Evolutionary conservation across 1,140 invertebrate species (phyloP).

Genomic region (Eufriesea mexicana): DNA sequence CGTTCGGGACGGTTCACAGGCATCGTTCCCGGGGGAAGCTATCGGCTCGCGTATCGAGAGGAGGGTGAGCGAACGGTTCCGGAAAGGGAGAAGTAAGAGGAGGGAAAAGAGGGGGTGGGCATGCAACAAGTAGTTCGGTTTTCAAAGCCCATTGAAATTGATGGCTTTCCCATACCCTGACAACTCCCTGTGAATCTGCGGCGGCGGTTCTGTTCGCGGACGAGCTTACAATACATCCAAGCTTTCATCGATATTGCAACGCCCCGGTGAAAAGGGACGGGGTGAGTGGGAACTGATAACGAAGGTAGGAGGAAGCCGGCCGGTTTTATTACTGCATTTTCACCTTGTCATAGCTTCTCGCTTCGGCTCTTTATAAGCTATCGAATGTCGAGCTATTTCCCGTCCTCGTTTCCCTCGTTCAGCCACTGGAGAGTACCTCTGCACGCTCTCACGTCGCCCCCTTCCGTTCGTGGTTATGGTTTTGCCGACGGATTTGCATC

Average conservation of each 20-base stretch:
- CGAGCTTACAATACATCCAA: slow-evolving; percentile 79
- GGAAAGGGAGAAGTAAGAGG: slow-evolving; percentile 51
- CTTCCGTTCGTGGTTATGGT: slow-evolving; percentile 13
- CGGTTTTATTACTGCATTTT: slow-evolving; percentile 83
- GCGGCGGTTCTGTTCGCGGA: slow-evolving; percentile 74
- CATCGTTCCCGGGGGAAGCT: slow-evolving; percentile 81
- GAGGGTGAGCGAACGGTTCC: slow-evolving; percentile 76
- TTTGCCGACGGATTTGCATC: slow-evolving; percentile 37
- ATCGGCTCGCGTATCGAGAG: slow-evolving; percentile 83
- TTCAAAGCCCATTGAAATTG: slow-evolving; percentile 84
- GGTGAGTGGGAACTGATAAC: slow-evolving; percentile 57
- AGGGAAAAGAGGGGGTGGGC: slow-evolving; percentile 65
- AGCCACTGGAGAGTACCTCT: no score
- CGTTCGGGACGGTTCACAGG: slow-evolving; percentile 75
- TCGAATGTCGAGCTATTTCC: slow-evolving; percentile 72
- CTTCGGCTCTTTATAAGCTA: slow-evolving; percentile 78
- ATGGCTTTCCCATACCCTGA: slow-evolving; percentile 83
- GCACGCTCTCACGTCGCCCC: background rate
- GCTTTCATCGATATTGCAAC: slow-evolving; percentile 82
- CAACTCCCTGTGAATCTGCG: slow-evolving; percentile 75
- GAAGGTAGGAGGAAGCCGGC: slow-evolving; percentile 68
- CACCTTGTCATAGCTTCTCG: slow-evolving; percentile 80
- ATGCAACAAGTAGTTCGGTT: slow-evolving; percentile 83
- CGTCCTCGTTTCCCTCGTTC: slow-evolving; percentile 3
- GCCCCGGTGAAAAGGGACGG: slow-evolving; percentile 51